Percentiles rank a stretch among this genome's conserved stretches.
Evolutionary conservation across 1,140 invertebrate genomes (phyloP).

Genomic region (Neuroterus valhalla): DNA sequence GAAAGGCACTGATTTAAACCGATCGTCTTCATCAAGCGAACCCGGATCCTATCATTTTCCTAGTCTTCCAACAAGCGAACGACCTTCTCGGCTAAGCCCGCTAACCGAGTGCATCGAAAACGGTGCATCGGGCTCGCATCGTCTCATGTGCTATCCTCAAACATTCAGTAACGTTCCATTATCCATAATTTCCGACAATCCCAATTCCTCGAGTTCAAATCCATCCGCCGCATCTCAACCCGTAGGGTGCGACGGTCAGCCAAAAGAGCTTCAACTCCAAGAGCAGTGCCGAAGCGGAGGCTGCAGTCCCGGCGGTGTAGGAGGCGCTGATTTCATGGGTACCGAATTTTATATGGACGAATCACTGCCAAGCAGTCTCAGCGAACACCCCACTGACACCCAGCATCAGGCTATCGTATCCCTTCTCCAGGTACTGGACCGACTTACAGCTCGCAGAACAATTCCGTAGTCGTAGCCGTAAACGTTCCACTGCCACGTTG

Average conservation of each 20-base stretch:
- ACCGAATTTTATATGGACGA: conserved; percentile 92
- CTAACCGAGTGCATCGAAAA: conserved; percentile 67
- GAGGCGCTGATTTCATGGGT: conserved; percentile 80
- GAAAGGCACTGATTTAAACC: conserved; percentile 63
- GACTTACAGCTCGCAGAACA: conserved; percentile 68
- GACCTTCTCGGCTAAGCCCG: conserved; percentile 65
- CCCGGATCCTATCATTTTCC: conserved; percentile 67
- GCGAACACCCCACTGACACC: conserved; percentile 77
- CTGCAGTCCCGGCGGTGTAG: conserved; percentile 65
- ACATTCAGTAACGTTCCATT: conserved; percentile 37
- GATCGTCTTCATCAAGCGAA: conserved; percentile 65
- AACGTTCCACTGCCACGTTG: conserved; percentile 62
- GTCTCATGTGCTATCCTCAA: conserved; percentile 8
- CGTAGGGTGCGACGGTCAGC: conserved; percentile 69
- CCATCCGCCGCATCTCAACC: conserved; percentile 56
- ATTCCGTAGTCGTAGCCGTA: conserved; percentile 67
- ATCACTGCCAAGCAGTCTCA: conserved; percentile 83
- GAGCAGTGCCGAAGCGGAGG: conserved; percentile 62
- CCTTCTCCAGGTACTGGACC: conserved; percentile 78
- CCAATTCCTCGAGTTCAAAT: conserved; percentile 61
- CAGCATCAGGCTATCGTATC: conserved; percentile 81
- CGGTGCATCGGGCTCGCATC: conserved; percentile 38
- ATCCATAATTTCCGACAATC: conserved; percentile 35
- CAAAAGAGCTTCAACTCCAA: conserved; percentile 52
- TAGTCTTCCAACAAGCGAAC: conserved; percentile 60